Conservation (phyloP, 2,888 invertebrate genomes). For the Parascotia fuliginaria region DNA sequence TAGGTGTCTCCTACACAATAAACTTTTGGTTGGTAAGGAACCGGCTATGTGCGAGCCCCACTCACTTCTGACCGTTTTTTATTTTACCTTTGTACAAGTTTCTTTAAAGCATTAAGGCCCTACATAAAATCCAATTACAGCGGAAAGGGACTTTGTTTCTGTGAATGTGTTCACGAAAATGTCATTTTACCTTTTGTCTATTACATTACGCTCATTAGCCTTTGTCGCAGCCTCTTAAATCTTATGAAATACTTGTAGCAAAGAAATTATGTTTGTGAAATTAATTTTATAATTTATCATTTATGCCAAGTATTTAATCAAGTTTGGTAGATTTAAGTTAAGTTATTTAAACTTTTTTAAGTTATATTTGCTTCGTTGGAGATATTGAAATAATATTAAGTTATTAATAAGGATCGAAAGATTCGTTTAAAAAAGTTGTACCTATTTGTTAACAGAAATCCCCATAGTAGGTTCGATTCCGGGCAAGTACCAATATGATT, state of each 20-base stretch:
- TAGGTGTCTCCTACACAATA: too few species aligned
- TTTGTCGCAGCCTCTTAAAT: conserved; percentile 39
- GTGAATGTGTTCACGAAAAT: conserved; percentile 33
- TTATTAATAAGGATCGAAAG: too few species aligned
- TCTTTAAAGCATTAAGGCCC: conserved; percentile 20
- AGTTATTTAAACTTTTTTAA: too few species aligned
- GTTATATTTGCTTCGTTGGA: too few species aligned
- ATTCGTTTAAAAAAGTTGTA: too few species aligned
- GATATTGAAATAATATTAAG: too few species aligned
- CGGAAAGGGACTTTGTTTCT: conserved; percentile 26
- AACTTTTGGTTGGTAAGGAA: too few species aligned
- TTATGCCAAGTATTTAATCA: conserved; percentile 34
- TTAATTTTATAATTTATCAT: conserved; percentile 27
- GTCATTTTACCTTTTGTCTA: conserved; percentile 49
- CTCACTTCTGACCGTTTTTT: too few species aligned
- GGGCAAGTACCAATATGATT: too few species aligned
- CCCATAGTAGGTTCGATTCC: too few species aligned
- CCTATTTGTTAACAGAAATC: too few species aligned
- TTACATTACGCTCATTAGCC: conserved; percentile 51
- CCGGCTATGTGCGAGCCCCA: too few species aligned
- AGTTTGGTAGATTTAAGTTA: conserved; percentile 17
- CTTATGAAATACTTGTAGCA: conserved; percentile 22
- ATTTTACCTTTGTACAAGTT: conserved; percentile 15
- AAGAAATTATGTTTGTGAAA: conserved; percentile 24
- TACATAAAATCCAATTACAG: conserved; percentile 34